These are phyloP conservation scores for Radopholus similis DNA, from an alignment of 1,140 invertebrate species.

Conservation along the genomic window DNA sequence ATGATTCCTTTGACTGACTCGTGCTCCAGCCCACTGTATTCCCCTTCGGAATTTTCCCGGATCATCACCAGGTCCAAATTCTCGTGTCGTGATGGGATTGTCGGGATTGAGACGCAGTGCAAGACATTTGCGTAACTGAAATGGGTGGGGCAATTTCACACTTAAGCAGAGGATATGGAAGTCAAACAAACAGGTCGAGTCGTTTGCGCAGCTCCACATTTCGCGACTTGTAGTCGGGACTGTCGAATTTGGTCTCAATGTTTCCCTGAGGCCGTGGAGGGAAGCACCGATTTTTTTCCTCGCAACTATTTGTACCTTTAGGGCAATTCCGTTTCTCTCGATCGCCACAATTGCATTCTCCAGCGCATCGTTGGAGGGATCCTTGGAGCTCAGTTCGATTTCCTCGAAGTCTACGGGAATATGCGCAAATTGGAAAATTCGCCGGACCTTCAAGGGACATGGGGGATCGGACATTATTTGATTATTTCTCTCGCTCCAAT, in stretches of 20 bases:
- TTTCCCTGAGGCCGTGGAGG: constrained; percentile 45
- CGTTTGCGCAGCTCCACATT: constrained; percentile 52
- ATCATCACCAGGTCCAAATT: constrained; percentile 74
- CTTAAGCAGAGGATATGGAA: constrained; percentile 11
- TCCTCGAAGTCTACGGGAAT: constrained; percentile 95
- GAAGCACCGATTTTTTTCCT: no score
- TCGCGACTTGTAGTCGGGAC: constrained; percentile 52
- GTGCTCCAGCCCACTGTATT: constrained; percentile 88
- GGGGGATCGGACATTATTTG: not conserved
- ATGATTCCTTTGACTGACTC: constrained; percentile 87
- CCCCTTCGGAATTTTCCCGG: constrained; percentile 76
- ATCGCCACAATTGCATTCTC: constrained; percentile 91
- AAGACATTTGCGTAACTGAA: constrained; percentile 81
- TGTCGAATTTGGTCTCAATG: constrained; percentile 60
- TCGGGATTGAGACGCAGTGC: constrained; percentile 87
- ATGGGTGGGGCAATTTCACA: no score
- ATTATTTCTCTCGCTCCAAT: no score
- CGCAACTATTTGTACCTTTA: constrained; percentile 42
- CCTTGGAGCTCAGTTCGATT: constrained; percentile 78
- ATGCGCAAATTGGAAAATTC: constrained; percentile 67
- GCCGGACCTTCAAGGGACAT: constrained; percentile 1
- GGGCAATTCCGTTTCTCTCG: constrained; percentile 87
- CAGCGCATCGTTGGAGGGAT: constrained; percentile 74
- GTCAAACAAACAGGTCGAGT: constrained; percentile 43
- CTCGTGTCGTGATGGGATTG: constrained; percentile 78